Percentiles rank a stretch among this genome's conserved stretches.
Conservation (phyloP, 1,140 invertebrate species). For the Drosophila erecta region DNA sequence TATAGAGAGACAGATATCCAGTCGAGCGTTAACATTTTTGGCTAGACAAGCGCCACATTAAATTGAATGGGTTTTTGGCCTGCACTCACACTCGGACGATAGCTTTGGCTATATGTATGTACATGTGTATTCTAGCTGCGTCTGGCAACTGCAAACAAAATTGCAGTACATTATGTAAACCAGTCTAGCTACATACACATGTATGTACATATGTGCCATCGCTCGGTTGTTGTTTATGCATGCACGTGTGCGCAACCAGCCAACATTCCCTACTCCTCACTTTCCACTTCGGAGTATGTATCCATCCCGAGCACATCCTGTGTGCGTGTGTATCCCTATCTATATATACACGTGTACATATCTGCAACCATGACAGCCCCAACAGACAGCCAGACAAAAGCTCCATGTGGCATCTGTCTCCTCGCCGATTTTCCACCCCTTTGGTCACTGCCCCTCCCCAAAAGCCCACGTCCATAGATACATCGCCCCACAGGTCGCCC, state of each 20-base stretch:
- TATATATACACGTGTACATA: constrained; percentile 27
- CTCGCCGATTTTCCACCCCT: constrained; percentile 2
- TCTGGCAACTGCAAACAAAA: constrained; percentile 62
- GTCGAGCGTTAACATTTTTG: constrained; percentile 65
- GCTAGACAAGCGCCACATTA: constrained; percentile 75
- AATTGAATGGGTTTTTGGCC: constrained; percentile 65
- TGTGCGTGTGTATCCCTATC: constrained; percentile 23
- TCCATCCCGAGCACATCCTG: background rate
- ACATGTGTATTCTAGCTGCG: constrained; percentile 44
- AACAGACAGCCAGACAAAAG: constrained; percentile 48
- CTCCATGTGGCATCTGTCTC: constrained; percentile 32
- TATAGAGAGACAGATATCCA: constrained; percentile 19
- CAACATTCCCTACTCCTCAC: constrained; percentile 1
- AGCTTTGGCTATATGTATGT: background rate
- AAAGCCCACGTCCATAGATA: background rate
- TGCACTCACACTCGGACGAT: constrained; percentile 12
- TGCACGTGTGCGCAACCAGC: constrained; percentile 68
- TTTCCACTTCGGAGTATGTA: constrained; percentile 24
- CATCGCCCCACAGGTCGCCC: constrained; percentile 26
- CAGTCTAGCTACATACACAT: constrained; percentile 20
- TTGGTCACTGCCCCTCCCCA: constrained; percentile 3
- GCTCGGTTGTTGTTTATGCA: constrained; percentile 61
- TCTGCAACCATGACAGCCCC: constrained; percentile 44
- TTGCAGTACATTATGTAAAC: constrained; percentile 43
- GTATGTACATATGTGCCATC: constrained; percentile 28